A percentile compares a stretch with the other conserved stretches of the same genome.
phyloP scores from a whole-genome alignment of 2,797 vertebrate genomes.

The Lagodon rhomboides region DNA sequence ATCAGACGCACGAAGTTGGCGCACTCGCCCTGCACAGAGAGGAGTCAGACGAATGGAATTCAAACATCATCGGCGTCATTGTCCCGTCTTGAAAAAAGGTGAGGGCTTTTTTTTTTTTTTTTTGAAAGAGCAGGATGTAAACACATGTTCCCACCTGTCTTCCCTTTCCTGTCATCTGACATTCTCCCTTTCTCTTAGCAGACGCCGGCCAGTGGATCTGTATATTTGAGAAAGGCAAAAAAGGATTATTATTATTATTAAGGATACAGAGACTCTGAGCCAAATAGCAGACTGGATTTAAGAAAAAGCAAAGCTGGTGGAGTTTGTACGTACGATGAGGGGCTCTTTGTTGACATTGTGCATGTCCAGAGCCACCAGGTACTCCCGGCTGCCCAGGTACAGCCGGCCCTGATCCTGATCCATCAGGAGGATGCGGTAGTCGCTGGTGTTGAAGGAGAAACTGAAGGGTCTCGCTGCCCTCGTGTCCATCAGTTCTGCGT shows the following conservation, averaged over 20 bases:
- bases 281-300: conserved; percentile 50
- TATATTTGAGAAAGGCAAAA: conserved; percentile 15
- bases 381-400: conserved; percentile 90
- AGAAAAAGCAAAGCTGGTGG: neutral
- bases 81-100: conserved; percentile 43
- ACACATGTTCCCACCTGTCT: conserved; percentile 81
- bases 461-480: conserved; percentile 88
- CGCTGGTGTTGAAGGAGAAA: conserved; percentile 91
- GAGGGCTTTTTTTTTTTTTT: neutral
- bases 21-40: conserved; percentile 87
- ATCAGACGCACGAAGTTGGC: conserved; percentile 91
- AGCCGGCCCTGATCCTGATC: conserved; percentile 92
- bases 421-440: conserved; percentile 90
- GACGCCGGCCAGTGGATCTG: conserved; percentile 91
- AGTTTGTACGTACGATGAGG: conserved; percentile 86
- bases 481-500: conserved; percentile 88
- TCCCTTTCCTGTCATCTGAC: conserved; percentile 90
- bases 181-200: conserved; percentile 88
- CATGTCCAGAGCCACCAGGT: conserved; percentile 91
- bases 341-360: conserved; percentile 93
- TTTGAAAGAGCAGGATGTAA: conserved; percentile 59
- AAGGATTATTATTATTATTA: too few species aligned
- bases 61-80: conserved; percentile 37
- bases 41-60: conserved; percentile 51
- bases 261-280: conserved; percentile 44